Conservation (phyloP, 1,140 invertebrate species). For the Ceratitis capitata region DNA sequence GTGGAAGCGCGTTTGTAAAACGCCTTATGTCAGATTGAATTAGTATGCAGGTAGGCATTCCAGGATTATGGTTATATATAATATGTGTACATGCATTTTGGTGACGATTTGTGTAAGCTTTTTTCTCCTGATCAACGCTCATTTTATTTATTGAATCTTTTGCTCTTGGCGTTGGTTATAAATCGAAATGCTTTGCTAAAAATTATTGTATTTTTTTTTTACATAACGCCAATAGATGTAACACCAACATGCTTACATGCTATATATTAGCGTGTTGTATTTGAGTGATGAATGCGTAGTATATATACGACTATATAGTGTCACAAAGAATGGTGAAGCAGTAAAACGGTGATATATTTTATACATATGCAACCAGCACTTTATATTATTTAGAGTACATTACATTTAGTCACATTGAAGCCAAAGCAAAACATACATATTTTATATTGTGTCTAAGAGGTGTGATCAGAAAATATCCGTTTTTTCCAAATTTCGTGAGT, state of each 20-base stretch:
- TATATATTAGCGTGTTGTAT: no score
- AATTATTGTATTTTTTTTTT: no score
- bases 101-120: no score
- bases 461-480: no score
- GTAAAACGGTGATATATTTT: neutral
- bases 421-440: no score
- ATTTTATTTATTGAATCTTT: neutral
- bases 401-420: no score
- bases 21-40: neutral
- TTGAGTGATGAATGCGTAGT: neutral
- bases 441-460: no score
- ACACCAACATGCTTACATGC: neutral
- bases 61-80: no score
- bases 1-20: neutral
- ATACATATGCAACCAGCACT: neutral
- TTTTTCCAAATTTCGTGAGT: no score
- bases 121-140: neutral
- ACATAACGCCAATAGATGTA: no score
- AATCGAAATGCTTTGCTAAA: neutral
- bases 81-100: no score
- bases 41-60: neutral
- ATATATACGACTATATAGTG: neutral
- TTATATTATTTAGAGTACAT: slow-evolving; percentile 28
- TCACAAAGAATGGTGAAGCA: neutral
- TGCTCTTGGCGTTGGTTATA: neutral